These are phyloP conservation scores for Acleris literana DNA, from an alignment of 2,888 invertebrate genomes.

Conservation along the genomic window DNA sequence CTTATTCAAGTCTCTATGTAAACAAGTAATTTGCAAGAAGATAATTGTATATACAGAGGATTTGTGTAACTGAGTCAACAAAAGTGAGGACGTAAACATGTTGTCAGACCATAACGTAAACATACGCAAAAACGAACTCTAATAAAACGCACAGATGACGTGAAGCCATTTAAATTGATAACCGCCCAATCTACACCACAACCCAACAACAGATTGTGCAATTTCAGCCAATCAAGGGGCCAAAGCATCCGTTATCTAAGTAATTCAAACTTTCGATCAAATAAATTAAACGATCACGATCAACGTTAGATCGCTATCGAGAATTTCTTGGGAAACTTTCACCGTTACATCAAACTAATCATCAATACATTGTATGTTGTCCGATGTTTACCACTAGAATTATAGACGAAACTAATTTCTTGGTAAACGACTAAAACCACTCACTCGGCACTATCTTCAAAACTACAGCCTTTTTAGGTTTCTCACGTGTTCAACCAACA, in stretches of 20 bases:
- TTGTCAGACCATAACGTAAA: no score
- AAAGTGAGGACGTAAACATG: no score
- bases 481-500: no score
- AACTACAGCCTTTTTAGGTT: background rate
- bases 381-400: background rate
- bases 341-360: slow-evolving; percentile 6
- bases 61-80: no score
- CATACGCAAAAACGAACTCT: no score
- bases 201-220: background rate
- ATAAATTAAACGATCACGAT: slow-evolving; percentile 16
- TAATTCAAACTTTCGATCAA: slow-evolving; percentile 25
- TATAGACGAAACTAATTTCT: background rate
- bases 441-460: background rate
- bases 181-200: no score
- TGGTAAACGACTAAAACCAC: no score
- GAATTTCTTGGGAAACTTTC: slow-evolving; percentile 14
- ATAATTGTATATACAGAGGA: slow-evolving; percentile 5
- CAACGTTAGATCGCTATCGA: background rate
- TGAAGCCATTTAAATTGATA: no score
- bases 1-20: no score
- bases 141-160: no score
- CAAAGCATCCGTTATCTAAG: slow-evolving; percentile 9
- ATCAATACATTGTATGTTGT: background rate
- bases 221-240: background rate
- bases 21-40: slow-evolving; percentile 8